These are phyloP conservation scores for Calameuta idolon DNA, from an alignment of 2,888 invertebrate species.

Conservation along the genomic window DNA sequence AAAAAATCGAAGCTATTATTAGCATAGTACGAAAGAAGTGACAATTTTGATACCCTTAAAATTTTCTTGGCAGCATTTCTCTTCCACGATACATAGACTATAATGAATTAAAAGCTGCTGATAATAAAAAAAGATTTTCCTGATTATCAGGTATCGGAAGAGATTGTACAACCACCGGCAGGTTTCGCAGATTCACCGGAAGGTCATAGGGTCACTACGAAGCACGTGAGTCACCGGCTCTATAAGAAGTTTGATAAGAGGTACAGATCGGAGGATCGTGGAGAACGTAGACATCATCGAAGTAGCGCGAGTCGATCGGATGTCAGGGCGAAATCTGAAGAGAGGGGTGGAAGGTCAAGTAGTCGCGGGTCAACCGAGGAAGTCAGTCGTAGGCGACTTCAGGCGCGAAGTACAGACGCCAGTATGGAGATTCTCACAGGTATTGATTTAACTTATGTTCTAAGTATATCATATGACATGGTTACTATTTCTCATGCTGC, in stretches of 20 bases:
- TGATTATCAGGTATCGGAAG: conserved; percentile 64
- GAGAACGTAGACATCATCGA: conserved; percentile 73
- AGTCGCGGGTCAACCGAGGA: conserved; percentile 57
- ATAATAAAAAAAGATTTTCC: not conserved
- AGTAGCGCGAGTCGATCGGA: conserved; percentile 74
- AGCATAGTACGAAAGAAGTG: too few relatives aligned
- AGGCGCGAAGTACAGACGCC: conserved; percentile 77
- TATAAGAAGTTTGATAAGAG: conserved; percentile 85
- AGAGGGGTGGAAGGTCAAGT: conserved; percentile 53
- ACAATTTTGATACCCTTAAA: too few relatives aligned
- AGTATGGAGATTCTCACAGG: conserved; percentile 69
- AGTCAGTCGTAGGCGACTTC: conserved; percentile 52
- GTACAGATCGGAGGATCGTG: conserved; percentile 83
- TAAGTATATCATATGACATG: not conserved
- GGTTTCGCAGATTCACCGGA: conserved; percentile 89
- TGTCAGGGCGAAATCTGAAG: conserved; percentile 77
- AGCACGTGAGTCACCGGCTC: conserved; percentile 70
- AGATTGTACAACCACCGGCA: conserved; percentile 89
- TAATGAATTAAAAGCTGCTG: too few relatives aligned
- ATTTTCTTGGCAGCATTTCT: not conserved
- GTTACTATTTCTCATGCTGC: not conserved
- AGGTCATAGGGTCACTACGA: conserved; percentile 57
- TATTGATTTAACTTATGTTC: conserved; percentile 22
- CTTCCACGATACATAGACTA: not conserved
- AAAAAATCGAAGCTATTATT: too few relatives aligned